A percentile compares a stretch with the other conserved stretches of the same genome.
These are phyloP conservation scores for Dolichomitus sp. DNA, from an alignment of 2,888 invertebrate genomes.

Conservation along the genomic window DNA sequence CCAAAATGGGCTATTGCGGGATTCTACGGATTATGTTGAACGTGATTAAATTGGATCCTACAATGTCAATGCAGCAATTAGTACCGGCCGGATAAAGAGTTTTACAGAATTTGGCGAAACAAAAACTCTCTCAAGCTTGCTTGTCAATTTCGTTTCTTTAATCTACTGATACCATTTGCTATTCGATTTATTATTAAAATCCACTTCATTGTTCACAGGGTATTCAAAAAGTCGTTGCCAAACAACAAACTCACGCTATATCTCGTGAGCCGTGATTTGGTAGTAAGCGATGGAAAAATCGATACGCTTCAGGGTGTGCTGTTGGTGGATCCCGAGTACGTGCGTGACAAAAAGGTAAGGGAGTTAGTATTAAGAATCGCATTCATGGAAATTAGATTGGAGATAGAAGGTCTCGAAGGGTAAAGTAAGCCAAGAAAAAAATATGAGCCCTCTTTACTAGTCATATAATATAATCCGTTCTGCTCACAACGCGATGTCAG, in stretches of 20 bases:
- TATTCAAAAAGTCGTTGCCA: conserved; percentile 95
- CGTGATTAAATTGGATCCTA: not conserved
- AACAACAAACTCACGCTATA: conserved; percentile 95
- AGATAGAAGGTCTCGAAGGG: not conserved
- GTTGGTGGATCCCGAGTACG: conserved; percentile 95
- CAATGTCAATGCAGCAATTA: not conserved
- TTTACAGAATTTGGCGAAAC: not conserved
- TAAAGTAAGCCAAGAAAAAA: not conserved
- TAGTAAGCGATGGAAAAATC: conserved; percentile 91
- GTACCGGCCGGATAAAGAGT: not conserved
- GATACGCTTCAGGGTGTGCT: conserved; percentile 96
- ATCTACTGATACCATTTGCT: not conserved
- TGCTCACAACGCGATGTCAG: not conserved
- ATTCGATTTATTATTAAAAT: not conserved
- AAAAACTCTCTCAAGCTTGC: not conserved
- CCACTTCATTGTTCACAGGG: conserved; percentile 86
- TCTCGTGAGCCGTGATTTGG: conserved; percentile 93
- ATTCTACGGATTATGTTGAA: not conserved
- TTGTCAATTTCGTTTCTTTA: not conserved
- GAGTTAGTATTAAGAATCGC: conserved; percentile 13
- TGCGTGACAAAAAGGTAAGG: conserved; percentile 92
- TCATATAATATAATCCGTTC: not conserved
- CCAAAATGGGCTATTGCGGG: not conserved
- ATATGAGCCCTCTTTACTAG: conserved; percentile 1
- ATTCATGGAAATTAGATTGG: conserved; percentile 11